Conservation (phyloP, 2,888 invertebrate genomes). For the Spodoptera exigua region DNA sequence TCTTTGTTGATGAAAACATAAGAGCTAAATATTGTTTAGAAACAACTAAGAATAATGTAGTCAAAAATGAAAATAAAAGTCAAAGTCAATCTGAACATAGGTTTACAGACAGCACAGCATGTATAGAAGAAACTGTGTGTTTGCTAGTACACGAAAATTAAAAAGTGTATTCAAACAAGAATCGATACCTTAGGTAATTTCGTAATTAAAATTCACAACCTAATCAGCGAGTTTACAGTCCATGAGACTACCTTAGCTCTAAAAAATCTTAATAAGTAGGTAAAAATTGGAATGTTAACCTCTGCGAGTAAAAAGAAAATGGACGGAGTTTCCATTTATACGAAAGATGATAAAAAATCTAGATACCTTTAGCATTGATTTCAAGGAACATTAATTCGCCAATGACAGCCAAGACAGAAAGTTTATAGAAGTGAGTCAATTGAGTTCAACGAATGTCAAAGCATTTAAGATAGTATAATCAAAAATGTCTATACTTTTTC, state of each 20-base stretch:
- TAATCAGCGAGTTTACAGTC: slow-evolving; percentile 55
- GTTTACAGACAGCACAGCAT: not conserved
- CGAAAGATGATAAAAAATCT: slow-evolving; percentile 1
- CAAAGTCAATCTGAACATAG: not conserved
- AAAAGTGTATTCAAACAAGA: slow-evolving; percentile 2
- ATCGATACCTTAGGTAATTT: slow-evolving; percentile 17
- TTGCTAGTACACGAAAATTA: not conserved
- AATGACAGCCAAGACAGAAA: not conserved
- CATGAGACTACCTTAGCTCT: slow-evolving; percentile 35
- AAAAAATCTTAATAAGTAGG: slow-evolving; percentile 10
- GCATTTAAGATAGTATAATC: too few species aligned
- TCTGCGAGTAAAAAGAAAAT: not conserved
- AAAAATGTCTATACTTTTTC: not conserved
- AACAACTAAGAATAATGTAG: not conserved
- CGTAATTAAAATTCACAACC: slow-evolving; percentile 56
- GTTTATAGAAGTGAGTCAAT: not conserved
- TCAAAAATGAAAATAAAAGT: not conserved
- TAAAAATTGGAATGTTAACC: slow-evolving; percentile 32
- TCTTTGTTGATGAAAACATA: not conserved
- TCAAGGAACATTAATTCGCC: slow-evolving; percentile 4
- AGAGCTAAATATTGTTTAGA: not conserved
- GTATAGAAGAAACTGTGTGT: not conserved
- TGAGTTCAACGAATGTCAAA: not conserved
- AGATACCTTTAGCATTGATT: slow-evolving; percentile 2
- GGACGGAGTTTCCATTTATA: slow-evolving; percentile 12